phyloP scores from a whole-genome alignment of 2,797 vertebrate species.

The Taeniopygia guttata region DNA sequence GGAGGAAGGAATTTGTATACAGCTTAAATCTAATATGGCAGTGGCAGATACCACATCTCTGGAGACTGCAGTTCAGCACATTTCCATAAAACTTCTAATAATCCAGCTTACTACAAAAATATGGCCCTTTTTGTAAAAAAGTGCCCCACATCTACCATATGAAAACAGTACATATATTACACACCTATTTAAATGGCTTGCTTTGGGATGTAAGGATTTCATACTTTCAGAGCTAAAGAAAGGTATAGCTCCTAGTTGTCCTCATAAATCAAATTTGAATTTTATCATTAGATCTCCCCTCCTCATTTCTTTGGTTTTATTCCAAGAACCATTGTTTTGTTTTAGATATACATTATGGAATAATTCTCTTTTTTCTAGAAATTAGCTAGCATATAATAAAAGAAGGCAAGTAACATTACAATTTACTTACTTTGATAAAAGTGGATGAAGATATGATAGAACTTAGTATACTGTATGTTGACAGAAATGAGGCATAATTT shows the following conservation, averaged over 20 bases:
- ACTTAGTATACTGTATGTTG: background rate
- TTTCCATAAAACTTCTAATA: background rate
- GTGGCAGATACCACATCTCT: background rate
- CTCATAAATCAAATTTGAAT: background rate
- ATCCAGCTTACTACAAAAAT: background rate
- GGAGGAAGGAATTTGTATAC: background rate
- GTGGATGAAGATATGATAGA: background rate
- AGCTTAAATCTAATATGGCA: background rate
- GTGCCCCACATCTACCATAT: background rate
- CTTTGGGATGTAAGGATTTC: background rate
- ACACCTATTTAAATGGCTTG: background rate
- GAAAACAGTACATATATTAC: background rate
- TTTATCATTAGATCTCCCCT: background rate
- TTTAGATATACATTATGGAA: background rate
- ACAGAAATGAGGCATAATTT: background rate
- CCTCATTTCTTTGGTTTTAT: background rate
- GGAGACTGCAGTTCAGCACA: background rate
- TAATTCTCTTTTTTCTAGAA: background rate
- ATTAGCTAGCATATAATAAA: background rate
- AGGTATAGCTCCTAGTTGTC: background rate
- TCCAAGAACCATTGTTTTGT: background rate
- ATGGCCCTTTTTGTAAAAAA: background rate
- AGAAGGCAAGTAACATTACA: background rate
- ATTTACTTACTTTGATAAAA: background rate
- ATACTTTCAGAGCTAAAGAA: background rate